phyloP scores from a whole-genome alignment of 2,888 invertebrate genomes.

The Hirtodrosophila trivittata region DNA sequence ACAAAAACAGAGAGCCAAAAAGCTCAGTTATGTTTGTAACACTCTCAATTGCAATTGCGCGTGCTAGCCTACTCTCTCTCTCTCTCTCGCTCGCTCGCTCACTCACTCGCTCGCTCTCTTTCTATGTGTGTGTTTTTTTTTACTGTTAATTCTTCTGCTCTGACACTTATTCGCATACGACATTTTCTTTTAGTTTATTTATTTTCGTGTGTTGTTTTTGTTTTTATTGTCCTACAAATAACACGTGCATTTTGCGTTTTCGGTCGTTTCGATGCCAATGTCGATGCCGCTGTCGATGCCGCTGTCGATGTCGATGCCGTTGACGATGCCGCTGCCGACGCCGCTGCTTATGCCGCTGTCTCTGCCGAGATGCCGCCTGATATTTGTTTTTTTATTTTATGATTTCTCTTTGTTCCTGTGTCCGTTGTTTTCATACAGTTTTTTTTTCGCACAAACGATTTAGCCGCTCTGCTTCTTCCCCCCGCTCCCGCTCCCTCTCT shows the following conservation, averaged over 20 bases:
- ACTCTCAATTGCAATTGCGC: slow-evolving; percentile 48
- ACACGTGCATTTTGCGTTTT: slow-evolving; percentile 65
- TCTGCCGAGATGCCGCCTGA: slow-evolving; percentile 32
- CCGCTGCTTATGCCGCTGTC: background rate
- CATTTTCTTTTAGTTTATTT: slow-evolving; percentile 44
- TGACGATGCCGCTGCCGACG: background rate
- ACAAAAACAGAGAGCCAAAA: slow-evolving; percentile 72
- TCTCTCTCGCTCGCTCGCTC: background rate
- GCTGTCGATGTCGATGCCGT: slow-evolving; percentile 2
- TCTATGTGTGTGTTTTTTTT: background rate
- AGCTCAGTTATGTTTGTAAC: slow-evolving; percentile 37
- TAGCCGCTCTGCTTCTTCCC: slow-evolving; percentile 1
- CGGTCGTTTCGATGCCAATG: slow-evolving; percentile 50
- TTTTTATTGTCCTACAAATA: slow-evolving; percentile 50
- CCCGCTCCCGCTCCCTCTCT: slow-evolving; percentile 6
- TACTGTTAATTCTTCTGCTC: background rate
- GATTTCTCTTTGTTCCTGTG: slow-evolving; percentile 6
- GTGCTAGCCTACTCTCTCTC: slow-evolving; percentile 7
- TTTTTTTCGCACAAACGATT: slow-evolving; percentile 36
- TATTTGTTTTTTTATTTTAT: slow-evolving; percentile 6
- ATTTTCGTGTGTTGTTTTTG: slow-evolving; percentile 19
- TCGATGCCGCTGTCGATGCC: slow-evolving; percentile 24
- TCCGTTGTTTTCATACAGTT: slow-evolving; percentile 7
- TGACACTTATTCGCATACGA: slow-evolving; percentile 9
- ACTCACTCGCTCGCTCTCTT: slow-evolving; percentile 1